Evolutionary conservation across 2,888 invertebrate genomes (phyloP), one percentile per base, ranked within the genome.

Genomic region (Sarcophaga caerulescens): DNA sequence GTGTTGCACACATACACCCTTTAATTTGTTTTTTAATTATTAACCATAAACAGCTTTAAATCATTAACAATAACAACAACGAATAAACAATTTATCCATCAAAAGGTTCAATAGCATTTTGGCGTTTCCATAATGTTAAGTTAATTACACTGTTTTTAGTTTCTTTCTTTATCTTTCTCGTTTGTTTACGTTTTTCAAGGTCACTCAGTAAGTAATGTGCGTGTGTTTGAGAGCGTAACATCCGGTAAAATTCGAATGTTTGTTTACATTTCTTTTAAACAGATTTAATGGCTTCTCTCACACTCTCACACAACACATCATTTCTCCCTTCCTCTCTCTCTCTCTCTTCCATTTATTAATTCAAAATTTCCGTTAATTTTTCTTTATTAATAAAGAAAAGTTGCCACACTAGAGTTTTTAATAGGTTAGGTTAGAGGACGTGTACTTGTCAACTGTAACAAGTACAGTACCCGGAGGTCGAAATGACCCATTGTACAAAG

Each of bases 101-200:
- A 14, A 52, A 14, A 52, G 0, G 0, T 52, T 52, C 52, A 52
- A 17, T 17, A 14, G 0, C 2, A 59, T 81, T 76, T 82, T 71
- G 45, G 52, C 65, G 52, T 35, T 79, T 70, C 45, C 60, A 78
- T 70, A 78, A 57, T 44, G 35, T 79, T 71, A 35, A 17, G 66
- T 23, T 60, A 82, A 82, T 79, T 75, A 69, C 47, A 60, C 3
- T 14, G 4, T 52, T 12, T 17, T 52, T 52, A n/a, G 47, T 66
- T 57, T 45, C 10, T 60, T 63, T 71, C 4, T 35, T 23, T 74
- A 62, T 70, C 70, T 71, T 19, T 23, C 47, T 69, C 63, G 19
- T n/a, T 73, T 85, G 69, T 63, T 70, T 65, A 62, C 57, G 25
- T 44, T n/a, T 81, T 81, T 82, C 78, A 82, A 79, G 83, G 83